A percentile compares a stretch with the other conserved stretches of the same genome.
phyloP scores from a whole-genome alignment of 2,888 invertebrate genomes.

The Serripes groenlandicus region DNA sequence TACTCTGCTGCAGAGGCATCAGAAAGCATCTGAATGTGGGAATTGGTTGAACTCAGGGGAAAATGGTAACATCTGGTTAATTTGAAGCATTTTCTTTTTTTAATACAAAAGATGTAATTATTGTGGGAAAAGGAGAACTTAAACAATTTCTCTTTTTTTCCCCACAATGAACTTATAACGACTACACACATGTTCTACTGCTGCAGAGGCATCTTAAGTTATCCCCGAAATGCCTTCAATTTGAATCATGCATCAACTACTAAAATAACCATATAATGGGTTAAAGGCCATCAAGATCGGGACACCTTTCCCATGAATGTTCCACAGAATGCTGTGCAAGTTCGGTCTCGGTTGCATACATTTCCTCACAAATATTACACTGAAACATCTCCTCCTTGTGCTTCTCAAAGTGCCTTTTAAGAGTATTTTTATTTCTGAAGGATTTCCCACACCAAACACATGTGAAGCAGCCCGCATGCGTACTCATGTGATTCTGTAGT shows the following conservation, averaged over 20 bases:
- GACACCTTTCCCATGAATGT: slow-evolving; percentile 63
- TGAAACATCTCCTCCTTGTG: slow-evolving; percentile 59
- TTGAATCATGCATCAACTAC: too few species aligned
- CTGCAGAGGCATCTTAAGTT: too few species aligned
- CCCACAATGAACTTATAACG: too few species aligned
- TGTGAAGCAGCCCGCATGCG: slow-evolving; percentile 46
- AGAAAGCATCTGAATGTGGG: too few species aligned
- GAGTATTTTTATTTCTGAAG: slow-evolving; percentile 48
- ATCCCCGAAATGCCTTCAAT: too few species aligned
- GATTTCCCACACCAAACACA: slow-evolving; percentile 62
- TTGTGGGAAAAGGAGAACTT: too few species aligned
- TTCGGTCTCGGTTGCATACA: slow-evolving; percentile 56
- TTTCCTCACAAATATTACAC: slow-evolving; percentile 60
- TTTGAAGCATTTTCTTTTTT: neutral
- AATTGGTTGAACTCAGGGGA: too few species aligned
- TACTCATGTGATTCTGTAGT: slow-evolving; percentile 47
- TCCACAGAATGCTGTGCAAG: slow-evolving; percentile 58
- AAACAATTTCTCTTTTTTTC: too few species aligned
- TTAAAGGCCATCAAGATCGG: slow-evolving; percentile 49
- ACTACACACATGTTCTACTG: too few species aligned
- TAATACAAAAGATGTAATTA: neutral
- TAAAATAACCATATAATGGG: neutral
- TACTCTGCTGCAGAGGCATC: too few species aligned
- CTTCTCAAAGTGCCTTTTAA: slow-evolving; percentile 60
- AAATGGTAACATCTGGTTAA: too few species aligned